Evolutionary conservation across 2,113 vertebrate species (phyloP), one percentile per base, ranked within the genome.

Genomic region (Brachyistius frenatus): DNA sequence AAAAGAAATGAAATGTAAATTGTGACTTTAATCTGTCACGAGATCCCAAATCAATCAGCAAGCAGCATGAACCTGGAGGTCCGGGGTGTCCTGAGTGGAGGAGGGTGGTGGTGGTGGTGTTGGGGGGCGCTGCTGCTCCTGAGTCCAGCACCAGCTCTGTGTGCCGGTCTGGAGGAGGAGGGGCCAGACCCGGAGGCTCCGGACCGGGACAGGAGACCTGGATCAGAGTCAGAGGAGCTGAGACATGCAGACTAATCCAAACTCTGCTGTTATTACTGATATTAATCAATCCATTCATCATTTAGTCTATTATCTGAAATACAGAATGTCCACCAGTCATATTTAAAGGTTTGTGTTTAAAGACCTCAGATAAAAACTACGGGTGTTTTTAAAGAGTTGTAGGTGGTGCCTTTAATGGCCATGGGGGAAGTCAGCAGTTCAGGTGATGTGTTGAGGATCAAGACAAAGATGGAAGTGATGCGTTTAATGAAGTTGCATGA

Each of bases 131-230:
- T 1, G 57, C 74, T 66, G 54, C 84, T 50, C n/a, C 56, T 5
- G n/a, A 55, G 49, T 14, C 61, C 33, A 6, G 71, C 44, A 14
- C 52, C 35, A 33, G 52, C 6, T 66, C n/a, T 63, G 15, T 39
- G 36, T 47, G 16, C 14, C 5, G 60, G 16, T 54, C 35, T 56
- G 58, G 56, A 76, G 53, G 32, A 66, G 62, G 65, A 15, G 6
- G 16, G 11, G n/a, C 35, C 3, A 5, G 10, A 23, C 50, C 56
- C 67, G 8, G 80, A 67, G n/a, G 35, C 2, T 63, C 33, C 67
- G 31, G 86, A 77, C 65, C 35, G 46, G 5, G 72, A 85, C 52
- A 60, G 39, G 57, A 83, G 23, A 5, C 83, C 90, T 88, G 84
- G 30, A 83, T 3, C 41, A 52, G 46, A 65, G 0, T 23, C 23